A percentile compares a stretch with the other conserved stretches of the same genome.
Evolutionary conservation across 2,113 vertebrate species (phyloP).

Genomic region (Heteronetta atricapilla): DNA sequence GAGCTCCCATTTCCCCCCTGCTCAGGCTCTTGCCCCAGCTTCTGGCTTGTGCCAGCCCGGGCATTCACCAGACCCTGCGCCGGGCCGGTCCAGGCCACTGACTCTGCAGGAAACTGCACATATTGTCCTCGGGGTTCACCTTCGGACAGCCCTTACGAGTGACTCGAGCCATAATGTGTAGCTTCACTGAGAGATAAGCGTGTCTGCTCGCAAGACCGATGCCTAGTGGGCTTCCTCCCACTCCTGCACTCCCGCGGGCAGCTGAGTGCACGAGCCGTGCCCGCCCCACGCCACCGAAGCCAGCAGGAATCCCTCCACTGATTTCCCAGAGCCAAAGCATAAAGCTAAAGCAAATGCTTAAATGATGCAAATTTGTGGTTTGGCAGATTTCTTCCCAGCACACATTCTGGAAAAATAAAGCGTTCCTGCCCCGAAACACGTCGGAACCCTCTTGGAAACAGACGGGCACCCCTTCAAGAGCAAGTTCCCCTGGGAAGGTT

Average conservation of each 20-base stretch:
- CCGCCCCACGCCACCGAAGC: neutral
- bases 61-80: neutral
- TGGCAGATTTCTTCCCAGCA: neutral
- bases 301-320: neutral
- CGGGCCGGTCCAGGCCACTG: neutral
- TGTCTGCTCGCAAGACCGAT: neutral
- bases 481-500: neutral
- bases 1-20: neutral
- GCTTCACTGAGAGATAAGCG: neutral
- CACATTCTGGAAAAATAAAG: neutral
- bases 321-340: neutral
- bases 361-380: neutral
- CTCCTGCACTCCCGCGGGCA: neutral
- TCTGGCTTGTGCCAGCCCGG: neutral
- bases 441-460: neutral
- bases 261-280: neutral
- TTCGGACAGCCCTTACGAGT: neutral
- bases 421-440: constrained; percentile 13
- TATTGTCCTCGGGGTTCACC: neutral
- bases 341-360: neutral
- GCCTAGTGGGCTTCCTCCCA: neutral
- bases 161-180: neutral
- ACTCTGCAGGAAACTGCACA: neutral
- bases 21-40: neutral
- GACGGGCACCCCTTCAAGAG: neutral